Conservation (phyloP, 1,140 invertebrate species). For the Charaxes varanes region DNA sequence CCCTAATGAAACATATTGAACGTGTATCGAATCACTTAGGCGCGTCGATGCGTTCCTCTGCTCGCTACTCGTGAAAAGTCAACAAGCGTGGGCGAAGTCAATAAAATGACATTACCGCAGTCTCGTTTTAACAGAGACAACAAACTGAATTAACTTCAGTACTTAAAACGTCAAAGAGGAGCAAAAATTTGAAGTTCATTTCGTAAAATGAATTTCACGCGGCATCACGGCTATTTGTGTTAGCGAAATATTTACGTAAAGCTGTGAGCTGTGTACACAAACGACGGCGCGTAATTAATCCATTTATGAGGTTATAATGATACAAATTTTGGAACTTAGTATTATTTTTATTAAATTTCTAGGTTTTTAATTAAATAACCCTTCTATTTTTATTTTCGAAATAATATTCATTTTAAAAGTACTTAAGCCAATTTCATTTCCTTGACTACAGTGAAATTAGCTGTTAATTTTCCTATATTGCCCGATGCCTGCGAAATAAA, state of each 20-base stretch:
- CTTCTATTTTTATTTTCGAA: no score
- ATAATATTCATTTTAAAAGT: no score
- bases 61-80: conserved; percentile 55
- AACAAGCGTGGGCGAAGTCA: conserved; percentile 63
- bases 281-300: conserved; percentile 59
- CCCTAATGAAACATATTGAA: conserved; percentile 73
- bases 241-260: conserved; percentile 53
- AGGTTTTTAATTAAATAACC: no score
- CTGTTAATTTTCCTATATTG: no score
- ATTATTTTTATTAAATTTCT: no score
- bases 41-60: conserved; percentile 52
- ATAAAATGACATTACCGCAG: conserved; percentile 62
- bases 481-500: no score
- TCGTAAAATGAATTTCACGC: conserved; percentile 59
- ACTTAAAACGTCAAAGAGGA: conserved; percentile 64
- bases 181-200: conserved; percentile 56
- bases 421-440: no score
- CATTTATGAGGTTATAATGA: conserved; percentile 41
- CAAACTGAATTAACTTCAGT: conserved; percentile 65
- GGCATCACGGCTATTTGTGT: conserved; percentile 47
- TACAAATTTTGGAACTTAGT: background rate
- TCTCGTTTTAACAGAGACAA: conserved; percentile 69
- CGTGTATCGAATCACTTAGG: conserved; percentile 71
- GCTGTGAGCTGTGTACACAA: conserved; percentile 32
- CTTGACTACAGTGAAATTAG: no score